Percentiles rank a stretch among this genome's conserved stretches.
phyloP scores from a whole-genome alignment of 2,888 invertebrate species.

The Odontocolon sp. region DNA sequence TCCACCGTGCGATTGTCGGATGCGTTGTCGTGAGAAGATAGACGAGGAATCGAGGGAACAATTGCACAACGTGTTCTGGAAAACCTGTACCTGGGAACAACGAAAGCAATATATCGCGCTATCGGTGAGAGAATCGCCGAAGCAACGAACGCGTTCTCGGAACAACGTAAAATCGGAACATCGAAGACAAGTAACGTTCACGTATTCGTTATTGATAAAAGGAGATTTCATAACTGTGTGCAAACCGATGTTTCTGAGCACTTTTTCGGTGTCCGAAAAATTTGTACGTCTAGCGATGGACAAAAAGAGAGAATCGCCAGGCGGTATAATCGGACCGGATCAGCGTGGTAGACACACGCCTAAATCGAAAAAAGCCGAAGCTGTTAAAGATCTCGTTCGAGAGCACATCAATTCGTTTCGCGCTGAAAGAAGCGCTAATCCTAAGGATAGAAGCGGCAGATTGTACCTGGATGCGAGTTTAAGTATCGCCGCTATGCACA shows the following conservation, averaged over 20 bases:
- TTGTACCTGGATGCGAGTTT: constrained; percentile 67
- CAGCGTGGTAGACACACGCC: constrained; percentile 71
- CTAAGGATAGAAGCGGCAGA: constrained; percentile 62
- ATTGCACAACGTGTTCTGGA: constrained; percentile 70
- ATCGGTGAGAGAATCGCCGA: constrained; percentile 71
- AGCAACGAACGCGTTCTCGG: constrained; percentile 69
- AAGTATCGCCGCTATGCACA: constrained; percentile 70
- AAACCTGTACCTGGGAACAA: constrained; percentile 69
- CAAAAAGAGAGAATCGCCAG: constrained; percentile 68
- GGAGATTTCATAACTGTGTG: constrained; percentile 70
- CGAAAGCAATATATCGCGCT: constrained; percentile 70
- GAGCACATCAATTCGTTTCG: constrained; percentile 71
- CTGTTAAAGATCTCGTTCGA: constrained; percentile 68
- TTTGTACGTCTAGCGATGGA: constrained; percentile 71
- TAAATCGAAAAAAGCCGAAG: constrained; percentile 71
- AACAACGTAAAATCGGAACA: constrained; percentile 66
- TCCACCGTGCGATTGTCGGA: constrained; percentile 70
- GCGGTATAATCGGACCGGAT: constrained; percentile 69
- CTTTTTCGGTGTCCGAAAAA: constrained; percentile 71
- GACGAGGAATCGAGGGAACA: constrained; percentile 66
- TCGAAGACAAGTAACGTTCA: constrained; percentile 70
- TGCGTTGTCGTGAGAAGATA: constrained; percentile 70
- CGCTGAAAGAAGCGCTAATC: constrained; percentile 61
- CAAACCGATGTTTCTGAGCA: constrained; percentile 73
- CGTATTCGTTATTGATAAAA: constrained; percentile 68